Conservation (phyloP, 1,140 invertebrate genomes). For the Microplitis mediator region DNA sequence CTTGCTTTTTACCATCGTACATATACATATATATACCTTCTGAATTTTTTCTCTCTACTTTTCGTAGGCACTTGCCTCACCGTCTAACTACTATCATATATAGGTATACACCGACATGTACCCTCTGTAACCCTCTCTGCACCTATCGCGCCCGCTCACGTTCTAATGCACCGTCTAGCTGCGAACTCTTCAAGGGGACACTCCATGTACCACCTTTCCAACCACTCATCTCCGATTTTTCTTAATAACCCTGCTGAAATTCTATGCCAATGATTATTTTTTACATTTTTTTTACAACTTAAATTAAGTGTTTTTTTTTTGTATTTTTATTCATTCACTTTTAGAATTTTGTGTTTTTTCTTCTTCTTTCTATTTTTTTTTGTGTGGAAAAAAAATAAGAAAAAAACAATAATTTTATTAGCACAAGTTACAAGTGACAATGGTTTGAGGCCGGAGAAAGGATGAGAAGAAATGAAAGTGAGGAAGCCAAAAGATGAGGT, state of each 20-base stretch:
- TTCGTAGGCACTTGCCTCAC: slow-evolving; percentile 1
- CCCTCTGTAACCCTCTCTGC: too few relatives aligned
- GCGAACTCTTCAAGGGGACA: slow-evolving; percentile 16
- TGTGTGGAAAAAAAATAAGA: slow-evolving; percentile 13
- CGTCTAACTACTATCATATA: background rate
- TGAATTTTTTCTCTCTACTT: background rate
- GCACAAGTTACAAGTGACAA: too few relatives aligned
- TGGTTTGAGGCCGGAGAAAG: background rate
- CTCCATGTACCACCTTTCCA: slow-evolving; percentile 6
- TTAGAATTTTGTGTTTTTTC: slow-evolving; percentile 25
- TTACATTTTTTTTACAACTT: too few relatives aligned
- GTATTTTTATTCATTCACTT: background rate
- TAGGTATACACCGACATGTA: background rate
- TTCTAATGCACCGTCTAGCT: slow-evolving; percentile 20
- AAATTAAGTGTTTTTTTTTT: too few relatives aligned
- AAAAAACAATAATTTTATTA: slow-evolving; percentile 11
- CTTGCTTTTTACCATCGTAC: slow-evolving; percentile 14
- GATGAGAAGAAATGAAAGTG: background rate
- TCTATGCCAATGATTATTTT: slow-evolving; percentile 2
- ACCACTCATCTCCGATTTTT: slow-evolving; percentile 29
- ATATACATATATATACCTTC: background rate
- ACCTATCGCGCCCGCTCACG: background rate
- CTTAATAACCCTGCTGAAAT: slow-evolving; percentile 24
- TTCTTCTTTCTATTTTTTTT: background rate
- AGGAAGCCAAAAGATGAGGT: background rate